phyloP scores from a whole-genome alignment of 2,113 vertebrate species.

The Corythornis vintsioides region DNA sequence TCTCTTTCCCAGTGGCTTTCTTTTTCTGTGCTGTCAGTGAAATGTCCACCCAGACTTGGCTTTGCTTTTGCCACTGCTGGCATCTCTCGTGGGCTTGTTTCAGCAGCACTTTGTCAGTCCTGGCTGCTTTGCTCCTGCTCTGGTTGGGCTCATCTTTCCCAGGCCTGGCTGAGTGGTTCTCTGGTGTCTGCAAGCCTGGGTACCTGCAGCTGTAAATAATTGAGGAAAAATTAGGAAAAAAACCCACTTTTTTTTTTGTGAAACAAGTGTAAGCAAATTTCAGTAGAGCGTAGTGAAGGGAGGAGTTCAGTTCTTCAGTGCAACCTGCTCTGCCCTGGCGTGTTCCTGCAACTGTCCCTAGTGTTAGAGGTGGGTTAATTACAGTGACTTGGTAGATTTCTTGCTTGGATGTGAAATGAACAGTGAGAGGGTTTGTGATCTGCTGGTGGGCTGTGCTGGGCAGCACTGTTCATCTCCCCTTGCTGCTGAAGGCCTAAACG shows the following conservation, averaged over 20 bases:
- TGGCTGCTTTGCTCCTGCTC: background rate
- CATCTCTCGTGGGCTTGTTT: background rate
- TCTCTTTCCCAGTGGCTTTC: background rate
- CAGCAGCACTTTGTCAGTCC: background rate
- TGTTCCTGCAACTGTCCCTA: background rate
- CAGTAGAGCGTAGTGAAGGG: background rate
- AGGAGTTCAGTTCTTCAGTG: background rate
- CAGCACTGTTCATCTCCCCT: background rate
- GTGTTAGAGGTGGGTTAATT: background rate
- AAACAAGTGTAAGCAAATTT: background rate
- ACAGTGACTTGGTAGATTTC: background rate
- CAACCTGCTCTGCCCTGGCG: rapidly evolving
- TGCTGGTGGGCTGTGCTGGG: background rate
- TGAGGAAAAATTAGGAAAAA: background rate
- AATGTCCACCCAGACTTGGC: background rate
- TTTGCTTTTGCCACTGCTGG: background rate
- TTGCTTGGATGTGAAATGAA: background rate
- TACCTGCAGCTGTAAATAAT: background rate
- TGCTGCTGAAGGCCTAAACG: background rate
- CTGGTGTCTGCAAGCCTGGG: background rate
- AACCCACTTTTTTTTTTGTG: background rate
- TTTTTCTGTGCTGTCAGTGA: slow-evolving; percentile 10
- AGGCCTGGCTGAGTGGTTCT: background rate
- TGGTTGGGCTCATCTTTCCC: background rate
- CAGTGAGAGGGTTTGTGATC: background rate